Evolutionary conservation across 2,888 invertebrate species (phyloP), one percentile per base, ranked within the genome.

Genomic region (Perithous albicinctus): DNA sequence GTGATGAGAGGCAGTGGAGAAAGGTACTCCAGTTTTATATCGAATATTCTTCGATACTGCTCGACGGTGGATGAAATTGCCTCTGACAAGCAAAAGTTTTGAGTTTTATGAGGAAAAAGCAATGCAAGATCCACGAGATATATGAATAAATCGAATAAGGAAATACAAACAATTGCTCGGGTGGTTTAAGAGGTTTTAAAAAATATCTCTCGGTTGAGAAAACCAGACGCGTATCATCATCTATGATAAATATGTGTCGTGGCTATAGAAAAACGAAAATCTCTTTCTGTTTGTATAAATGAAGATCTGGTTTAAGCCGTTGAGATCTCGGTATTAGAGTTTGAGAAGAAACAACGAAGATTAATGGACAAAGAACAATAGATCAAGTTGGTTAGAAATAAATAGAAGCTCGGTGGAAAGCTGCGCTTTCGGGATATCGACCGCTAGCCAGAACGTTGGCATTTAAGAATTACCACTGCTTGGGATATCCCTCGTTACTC

Each of bases 361-460:
- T 12, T 0, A 51, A 51, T 20, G 23, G 51, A 0, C 10, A 8
- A 20, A 20, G 48, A 20, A 48, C 20, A 48, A 48, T 48, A 48
- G 48, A 8, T 48, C 20, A 51, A 51, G 51, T 12, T n/a, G 23
- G 23, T 3, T 3, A 23, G 10, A 51, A 51, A 51, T 51, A 51
- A 51, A 51, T 51, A 23, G n/a, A 4, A 51, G 23, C 51, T 51
- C 23, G 48, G n/a, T n/a, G n/a, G 10, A 48, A 23, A 20, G 51
- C 23, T 10, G 51, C 12, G 48, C 48, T 82, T 78, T 82, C 75
- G 75, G 51, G 74, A 70, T 51, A 51, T 51, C 23, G 51, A 51
- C 20, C 51, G 51, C 23, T 10, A 3, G 12, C 41, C 1, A 51
- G 10, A n/a, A n/a, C 51, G 20, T 51, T 20, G 51, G 23, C 51